A percentile compares a stretch with the other conserved stretches of the same genome.
Conservation (phyloP, 2,888 invertebrate genomes). For the Fragum sueziense region DNA sequence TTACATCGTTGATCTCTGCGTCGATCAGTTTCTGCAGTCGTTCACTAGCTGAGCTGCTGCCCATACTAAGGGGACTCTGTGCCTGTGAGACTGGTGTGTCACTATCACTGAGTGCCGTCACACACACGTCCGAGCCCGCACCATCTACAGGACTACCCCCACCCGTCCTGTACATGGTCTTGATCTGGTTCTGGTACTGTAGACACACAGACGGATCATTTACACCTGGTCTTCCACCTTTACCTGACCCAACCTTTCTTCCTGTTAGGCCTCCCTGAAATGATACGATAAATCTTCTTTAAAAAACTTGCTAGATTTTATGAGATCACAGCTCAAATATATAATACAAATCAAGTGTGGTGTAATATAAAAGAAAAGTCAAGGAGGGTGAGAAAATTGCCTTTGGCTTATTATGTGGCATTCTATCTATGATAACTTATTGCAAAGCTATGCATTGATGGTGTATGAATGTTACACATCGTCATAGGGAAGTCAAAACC, state of each 20-base stretch:
- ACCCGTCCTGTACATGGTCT: conserved; percentile 69
- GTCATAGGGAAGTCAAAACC: too few species aligned
- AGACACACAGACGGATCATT: conserved; percentile 73
- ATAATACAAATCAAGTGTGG: background rate
- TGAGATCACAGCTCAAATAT: background rate
- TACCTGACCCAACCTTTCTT: conserved; percentile 49
- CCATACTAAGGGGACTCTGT: conserved; percentile 44
- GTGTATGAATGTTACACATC: too few species aligned
- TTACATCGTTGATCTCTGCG: conserved; percentile 43
- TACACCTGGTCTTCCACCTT: conserved; percentile 41
- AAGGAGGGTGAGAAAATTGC: background rate
- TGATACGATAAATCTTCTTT: background rate
- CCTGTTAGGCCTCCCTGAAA: conserved; percentile 69
- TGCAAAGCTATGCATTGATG: too few species aligned
- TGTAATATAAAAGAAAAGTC: background rate
- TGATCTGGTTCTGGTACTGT: conserved; percentile 74
- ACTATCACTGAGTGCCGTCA: conserved; percentile 64
- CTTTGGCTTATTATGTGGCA: too few species aligned
- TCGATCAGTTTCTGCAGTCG: conserved; percentile 42
- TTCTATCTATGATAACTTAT: too few species aligned
- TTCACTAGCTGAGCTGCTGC: conserved; percentile 56
- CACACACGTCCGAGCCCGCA: conserved; percentile 45
- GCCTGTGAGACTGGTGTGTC: conserved; percentile 53
- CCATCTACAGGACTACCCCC: conserved; percentile 50
- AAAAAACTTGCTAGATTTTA: background rate